phyloP scores from a whole-genome alignment of 2,113 vertebrate species.

The Mesembrinibis cayennensis region DNA sequence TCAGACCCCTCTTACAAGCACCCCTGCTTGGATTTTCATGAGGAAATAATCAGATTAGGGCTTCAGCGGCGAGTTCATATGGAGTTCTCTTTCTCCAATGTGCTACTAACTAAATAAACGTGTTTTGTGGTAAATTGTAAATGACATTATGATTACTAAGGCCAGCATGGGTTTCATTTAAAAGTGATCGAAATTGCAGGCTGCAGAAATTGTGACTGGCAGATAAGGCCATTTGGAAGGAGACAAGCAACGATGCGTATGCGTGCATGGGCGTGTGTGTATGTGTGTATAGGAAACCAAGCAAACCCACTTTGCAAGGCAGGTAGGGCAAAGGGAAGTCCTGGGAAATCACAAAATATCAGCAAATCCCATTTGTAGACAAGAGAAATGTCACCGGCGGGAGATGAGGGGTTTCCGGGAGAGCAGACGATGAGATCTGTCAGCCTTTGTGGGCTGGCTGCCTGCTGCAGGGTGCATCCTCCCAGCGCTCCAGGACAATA shows the following conservation, averaged over 20 bases:
- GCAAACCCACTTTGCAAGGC: neutral
- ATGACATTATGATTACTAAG: conserved; percentile 86
- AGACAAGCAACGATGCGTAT: neutral
- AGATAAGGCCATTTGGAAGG: conserved; percentile 70
- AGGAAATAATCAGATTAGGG: conserved; percentile 89
- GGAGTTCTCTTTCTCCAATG: conserved; percentile 83
- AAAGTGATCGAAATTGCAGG: conserved; percentile 81
- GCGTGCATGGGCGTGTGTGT: neutral
- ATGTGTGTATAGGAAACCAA: neutral
- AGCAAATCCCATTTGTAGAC: neutral
- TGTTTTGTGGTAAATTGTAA: conserved; percentile 86
- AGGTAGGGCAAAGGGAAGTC: neutral
- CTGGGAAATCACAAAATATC: neutral
- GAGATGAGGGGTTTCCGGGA: neutral
- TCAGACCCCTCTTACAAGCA: conserved; percentile 78
- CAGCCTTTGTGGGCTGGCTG: neutral
- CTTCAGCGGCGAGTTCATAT: conserved; percentile 83
- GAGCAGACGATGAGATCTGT: neutral
- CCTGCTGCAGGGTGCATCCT: neutral
- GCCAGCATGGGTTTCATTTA: conserved; percentile 85
- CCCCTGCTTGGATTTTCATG: conserved; percentile 86
- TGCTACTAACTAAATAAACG: conserved; percentile 85
- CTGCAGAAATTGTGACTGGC: conserved; percentile 80
- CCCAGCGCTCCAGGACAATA: neutral
- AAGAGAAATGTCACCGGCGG: neutral